Conservation (phyloP, 1,140 invertebrate genomes). For the Hycleus phaleratus region DNA sequence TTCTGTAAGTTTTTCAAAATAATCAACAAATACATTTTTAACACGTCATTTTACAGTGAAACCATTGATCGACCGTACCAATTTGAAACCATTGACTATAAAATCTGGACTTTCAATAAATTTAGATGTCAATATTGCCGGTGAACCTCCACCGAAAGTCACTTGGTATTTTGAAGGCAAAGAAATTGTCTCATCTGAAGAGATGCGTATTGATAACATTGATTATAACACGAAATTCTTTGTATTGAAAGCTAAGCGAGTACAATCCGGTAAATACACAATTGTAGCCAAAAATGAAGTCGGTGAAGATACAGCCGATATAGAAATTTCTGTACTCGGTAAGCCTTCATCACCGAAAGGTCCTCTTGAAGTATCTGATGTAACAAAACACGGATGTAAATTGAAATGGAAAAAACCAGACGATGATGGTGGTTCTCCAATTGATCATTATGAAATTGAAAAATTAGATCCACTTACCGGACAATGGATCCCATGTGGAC, state of each 20-base stretch:
- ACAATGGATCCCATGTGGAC: slow-evolving; percentile 84
- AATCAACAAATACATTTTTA: slow-evolving; percentile 6
- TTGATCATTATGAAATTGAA: slow-evolving; percentile 96
- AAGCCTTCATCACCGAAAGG: slow-evolving; percentile 77
- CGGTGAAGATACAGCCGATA: slow-evolving; percentile 87
- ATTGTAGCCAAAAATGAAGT: slow-evolving; percentile 89
- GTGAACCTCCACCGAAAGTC: slow-evolving; percentile 87
- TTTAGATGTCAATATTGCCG: slow-evolving; percentile 86
- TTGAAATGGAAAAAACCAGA: slow-evolving; percentile 90
- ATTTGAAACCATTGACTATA: slow-evolving; percentile 72
- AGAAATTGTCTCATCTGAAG: slow-evolving; percentile 59
- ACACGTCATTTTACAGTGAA: slow-evolving; percentile 59
- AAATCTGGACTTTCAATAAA: slow-evolving; percentile 88
- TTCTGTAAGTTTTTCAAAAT: slow-evolving; percentile 61
- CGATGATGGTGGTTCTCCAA: slow-evolving; percentile 83
- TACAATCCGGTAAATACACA: slow-evolving; percentile 84
- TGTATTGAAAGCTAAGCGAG: slow-evolving; percentile 70
- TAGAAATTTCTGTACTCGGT: slow-evolving; percentile 81
- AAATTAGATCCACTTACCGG: slow-evolving; percentile 90
- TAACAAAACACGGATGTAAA: slow-evolving; percentile 90
- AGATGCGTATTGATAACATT: slow-evolving; percentile 71
- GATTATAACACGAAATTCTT: slow-evolving; percentile 89
- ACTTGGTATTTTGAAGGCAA: slow-evolving; percentile 83
- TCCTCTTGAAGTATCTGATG: slow-evolving; percentile 79
- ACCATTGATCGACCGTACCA: slow-evolving; percentile 86